These are phyloP conservation scores for Galeopsomyia nigrocyanea DNA, from an alignment of 2,888 invertebrate species.

Conservation along the genomic window DNA sequence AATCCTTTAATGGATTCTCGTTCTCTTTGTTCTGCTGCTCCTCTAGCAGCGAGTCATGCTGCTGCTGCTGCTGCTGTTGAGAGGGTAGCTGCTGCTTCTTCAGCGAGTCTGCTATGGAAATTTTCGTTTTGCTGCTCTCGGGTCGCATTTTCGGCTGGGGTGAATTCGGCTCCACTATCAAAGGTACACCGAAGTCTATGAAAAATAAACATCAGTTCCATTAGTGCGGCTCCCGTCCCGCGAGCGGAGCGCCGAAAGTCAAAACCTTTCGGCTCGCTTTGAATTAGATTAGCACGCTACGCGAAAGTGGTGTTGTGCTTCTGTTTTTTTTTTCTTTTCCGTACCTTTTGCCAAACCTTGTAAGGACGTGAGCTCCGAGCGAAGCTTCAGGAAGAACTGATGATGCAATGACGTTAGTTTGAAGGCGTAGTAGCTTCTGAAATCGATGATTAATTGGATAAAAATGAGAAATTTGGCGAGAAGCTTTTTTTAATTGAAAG, in stretches of 20 bases:
- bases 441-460: slow-evolving; percentile 54
- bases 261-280: neutral
- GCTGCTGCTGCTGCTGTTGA: slow-evolving; percentile 48
- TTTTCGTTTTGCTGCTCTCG: slow-evolving; percentile 61
- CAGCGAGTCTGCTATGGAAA: slow-evolving; percentile 59
- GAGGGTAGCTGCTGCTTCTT: slow-evolving; percentile 56
- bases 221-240: slow-evolving; percentile 10
- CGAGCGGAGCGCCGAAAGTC: no score
- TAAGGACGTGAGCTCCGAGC: slow-evolving; percentile 78
- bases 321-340: no score
- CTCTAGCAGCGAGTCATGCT: slow-evolving; percentile 69
- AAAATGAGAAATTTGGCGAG: slow-evolving; percentile 8
- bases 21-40: slow-evolving; percentile 79
- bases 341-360: slow-evolving; percentile 66
- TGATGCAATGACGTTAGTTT: slow-evolving; percentile 84
- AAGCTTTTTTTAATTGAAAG: no score
- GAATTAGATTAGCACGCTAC: neutral
- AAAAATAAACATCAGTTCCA: slow-evolving; percentile 17
- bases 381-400: slow-evolving; percentile 80
- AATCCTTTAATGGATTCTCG: slow-evolving; percentile 63
- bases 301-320: neutral
- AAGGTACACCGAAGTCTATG: slow-evolving; percentile 67
- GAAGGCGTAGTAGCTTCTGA: slow-evolving; percentile 81
- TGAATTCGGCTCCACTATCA: slow-evolving; percentile 57
- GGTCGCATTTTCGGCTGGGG: slow-evolving; percentile 57